phyloP scores from a whole-genome alignment of 2,797 vertebrate species.

The Cynopterus sphinx region DNA sequence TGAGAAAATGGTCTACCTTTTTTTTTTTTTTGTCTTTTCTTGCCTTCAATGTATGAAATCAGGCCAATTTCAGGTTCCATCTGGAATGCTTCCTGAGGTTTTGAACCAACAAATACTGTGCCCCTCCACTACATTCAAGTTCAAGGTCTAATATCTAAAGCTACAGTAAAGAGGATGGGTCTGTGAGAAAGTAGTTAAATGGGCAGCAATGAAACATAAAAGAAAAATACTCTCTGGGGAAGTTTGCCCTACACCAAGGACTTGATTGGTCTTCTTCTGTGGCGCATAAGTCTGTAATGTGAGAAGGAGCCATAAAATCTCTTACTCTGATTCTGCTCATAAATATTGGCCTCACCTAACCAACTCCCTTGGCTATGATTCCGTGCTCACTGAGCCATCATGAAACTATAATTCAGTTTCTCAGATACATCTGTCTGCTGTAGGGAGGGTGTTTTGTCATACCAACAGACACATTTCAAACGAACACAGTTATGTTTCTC shows the following conservation, averaged over 20 bases:
- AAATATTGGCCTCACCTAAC: not conserved
- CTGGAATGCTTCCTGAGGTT: not conserved
- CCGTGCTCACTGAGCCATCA: not conserved
- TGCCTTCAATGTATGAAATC: not conserved
- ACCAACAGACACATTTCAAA: conserved; percentile 32
- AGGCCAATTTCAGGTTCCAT: not conserved
- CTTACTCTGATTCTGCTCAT: not conserved
- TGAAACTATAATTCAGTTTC: not conserved
- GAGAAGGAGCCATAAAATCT: not conserved
- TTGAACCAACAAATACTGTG: not conserved
- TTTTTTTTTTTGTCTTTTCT: not conserved
- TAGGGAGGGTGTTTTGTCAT: conserved; percentile 6
- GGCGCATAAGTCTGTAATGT: not conserved
- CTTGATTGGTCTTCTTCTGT: not conserved
- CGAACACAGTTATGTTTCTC: conserved; percentile 18
- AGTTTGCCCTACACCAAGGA: not conserved
- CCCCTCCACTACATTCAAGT: not conserved
- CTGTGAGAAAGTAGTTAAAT: not conserved
- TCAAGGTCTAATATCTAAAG: not conserved
- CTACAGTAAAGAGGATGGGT: not conserved
- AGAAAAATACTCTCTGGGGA: not conserved
- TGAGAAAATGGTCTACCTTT: not conserved
- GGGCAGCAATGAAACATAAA: not conserved
- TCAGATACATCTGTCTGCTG: conserved; percentile 1
- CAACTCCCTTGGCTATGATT: not conserved